phyloP scores from a whole-genome alignment of 1,140 invertebrate species.

The Cyphomyrmex costatus region DNA sequence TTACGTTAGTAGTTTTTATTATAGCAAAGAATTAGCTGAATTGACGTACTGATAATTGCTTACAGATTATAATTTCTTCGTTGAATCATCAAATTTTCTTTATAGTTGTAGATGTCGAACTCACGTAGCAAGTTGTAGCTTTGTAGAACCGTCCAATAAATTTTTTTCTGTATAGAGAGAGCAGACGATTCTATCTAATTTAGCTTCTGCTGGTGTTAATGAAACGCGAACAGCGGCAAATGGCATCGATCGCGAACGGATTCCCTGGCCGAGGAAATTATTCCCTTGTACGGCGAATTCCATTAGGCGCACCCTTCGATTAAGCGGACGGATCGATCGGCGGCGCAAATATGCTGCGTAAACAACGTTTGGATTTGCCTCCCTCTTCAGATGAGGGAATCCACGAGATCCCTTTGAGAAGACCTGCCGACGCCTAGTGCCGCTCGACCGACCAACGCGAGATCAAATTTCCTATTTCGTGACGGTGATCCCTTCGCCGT shows the following conservation, averaged over 20 bases:
- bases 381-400: constrained; percentile 29
- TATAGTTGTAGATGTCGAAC: too few relatives aligned
- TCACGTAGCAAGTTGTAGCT: too few relatives aligned
- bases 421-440: neutral
- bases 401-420: constrained; percentile 70
- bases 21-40: too few relatives aligned
- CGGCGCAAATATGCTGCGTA: constrained; percentile 75
- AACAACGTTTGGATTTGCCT: constrained; percentile 71
- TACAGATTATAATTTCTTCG: too few relatives aligned
- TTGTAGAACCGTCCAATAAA: too few relatives aligned
- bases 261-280: constrained; percentile 74
- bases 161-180: too few relatives aligned
- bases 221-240: constrained; percentile 75
- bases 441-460: constrained; percentile 27
- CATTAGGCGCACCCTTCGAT: constrained; percentile 75
- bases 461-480: constrained; percentile 64
- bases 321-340: constrained; percentile 72
- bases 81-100: too few relatives aligned
- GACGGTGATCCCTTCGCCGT: neutral
- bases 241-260: constrained; percentile 72
- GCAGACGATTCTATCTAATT: constrained; percentile 60
- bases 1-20: too few relatives aligned
- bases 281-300: constrained; percentile 76
- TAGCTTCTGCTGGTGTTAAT: constrained; percentile 71
- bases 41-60: too few relatives aligned